A percentile compares a stretch with the other conserved stretches of the same genome.
phyloP scores from a whole-genome alignment of 2,888 invertebrate species.

The Chloromyia formosa region DNA sequence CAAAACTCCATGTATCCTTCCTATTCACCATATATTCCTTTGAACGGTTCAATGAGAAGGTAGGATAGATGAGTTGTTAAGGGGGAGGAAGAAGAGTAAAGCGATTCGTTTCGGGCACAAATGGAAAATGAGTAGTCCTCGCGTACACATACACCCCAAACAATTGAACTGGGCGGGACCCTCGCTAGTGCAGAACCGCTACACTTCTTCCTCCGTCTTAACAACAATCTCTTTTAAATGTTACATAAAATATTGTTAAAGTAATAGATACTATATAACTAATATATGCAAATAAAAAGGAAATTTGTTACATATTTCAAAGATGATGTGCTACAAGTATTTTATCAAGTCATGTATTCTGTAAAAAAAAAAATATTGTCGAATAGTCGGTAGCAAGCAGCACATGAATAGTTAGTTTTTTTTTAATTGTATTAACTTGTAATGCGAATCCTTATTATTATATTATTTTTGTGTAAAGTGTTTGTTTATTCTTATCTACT shows the following conservation, averaged over 20 bases:
- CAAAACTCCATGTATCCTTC: constrained; percentile 78
- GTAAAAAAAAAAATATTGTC: constrained; percentile 12
- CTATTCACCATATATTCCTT: constrained; percentile 61
- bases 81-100: constrained; percentile 44
- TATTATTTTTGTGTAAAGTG: constrained; percentile 18
- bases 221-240: constrained; percentile 22
- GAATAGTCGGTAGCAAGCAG: constrained; percentile 5
- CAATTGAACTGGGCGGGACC: background rate
- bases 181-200: background rate
- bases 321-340: constrained; percentile 32
- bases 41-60: constrained; percentile 64
- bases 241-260: constrained; percentile 35
- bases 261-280: constrained; percentile 19
- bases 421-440: constrained; percentile 13
- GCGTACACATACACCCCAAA: too few species aligned
- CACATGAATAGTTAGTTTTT: constrained; percentile 9
- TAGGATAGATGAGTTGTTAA: constrained; percentile 55
- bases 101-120: background rate
- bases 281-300: constrained; percentile 18
- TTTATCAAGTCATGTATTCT: constrained; percentile 37
- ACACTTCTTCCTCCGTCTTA: constrained; percentile 36
- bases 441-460: background rate
- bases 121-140: background rate
- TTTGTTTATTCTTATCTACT: constrained; percentile 3
- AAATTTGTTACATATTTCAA: constrained; percentile 35